A percentile compares a stretch with the other conserved stretches of the same genome.
Conservation (phyloP, 1,140 invertebrate species). For the Diabrotica virgifera region DNA sequence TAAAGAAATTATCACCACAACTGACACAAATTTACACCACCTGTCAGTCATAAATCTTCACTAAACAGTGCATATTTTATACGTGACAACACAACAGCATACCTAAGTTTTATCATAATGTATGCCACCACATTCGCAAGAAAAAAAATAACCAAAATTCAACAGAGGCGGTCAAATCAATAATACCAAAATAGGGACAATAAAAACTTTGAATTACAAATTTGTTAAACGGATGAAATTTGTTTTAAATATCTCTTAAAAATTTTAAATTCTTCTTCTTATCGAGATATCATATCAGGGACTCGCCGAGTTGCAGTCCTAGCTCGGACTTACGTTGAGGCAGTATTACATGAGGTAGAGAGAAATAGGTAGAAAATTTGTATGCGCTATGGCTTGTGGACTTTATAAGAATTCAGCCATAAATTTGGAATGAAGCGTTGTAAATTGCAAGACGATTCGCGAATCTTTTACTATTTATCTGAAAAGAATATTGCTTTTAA, state of each 20-base stretch:
- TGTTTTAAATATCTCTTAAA: conserved; percentile 31
- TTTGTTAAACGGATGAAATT: conserved; percentile 32
- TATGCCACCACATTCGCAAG: not conserved
- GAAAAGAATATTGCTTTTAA: conserved; percentile 21
- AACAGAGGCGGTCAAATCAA: not conserved
- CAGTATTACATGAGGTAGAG: not conserved
- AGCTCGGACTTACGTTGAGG: not conserved
- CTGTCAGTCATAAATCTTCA: not conserved
- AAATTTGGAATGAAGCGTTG: conserved; percentile 28
- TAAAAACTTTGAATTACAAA: conserved; percentile 36
- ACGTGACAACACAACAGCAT: not conserved
- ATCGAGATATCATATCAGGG: conserved; percentile 27
- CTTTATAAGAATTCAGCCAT: conserved; percentile 18
- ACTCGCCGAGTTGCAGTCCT: conserved; percentile 10
- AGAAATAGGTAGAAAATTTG: not conserved
- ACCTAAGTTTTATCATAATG: not conserved
- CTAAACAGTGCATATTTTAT: not conserved
- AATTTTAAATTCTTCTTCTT: conserved; percentile 31
- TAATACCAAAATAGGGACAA: conserved; percentile 17
- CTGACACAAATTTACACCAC: not conserved
- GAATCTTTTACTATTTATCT: conserved; percentile 25
- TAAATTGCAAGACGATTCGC: conserved; percentile 29
- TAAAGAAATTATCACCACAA: no score
- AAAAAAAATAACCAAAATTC: not conserved
- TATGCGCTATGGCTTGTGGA: not conserved